phyloP scores from a whole-genome alignment of 2,888 invertebrate genomes.

The Conus canariensis region DNA sequence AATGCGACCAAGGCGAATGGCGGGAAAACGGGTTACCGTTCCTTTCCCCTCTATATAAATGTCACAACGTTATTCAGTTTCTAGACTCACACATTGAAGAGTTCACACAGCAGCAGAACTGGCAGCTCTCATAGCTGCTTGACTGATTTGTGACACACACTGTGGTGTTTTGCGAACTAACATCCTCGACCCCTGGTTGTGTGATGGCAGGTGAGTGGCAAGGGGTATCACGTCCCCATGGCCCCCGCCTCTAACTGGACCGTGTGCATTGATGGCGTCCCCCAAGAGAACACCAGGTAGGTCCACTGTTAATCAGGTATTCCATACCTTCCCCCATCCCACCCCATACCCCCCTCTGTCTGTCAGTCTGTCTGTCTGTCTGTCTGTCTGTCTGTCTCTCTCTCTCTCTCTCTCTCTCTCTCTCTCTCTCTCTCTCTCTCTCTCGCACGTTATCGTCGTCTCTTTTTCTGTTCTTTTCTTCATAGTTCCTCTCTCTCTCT shows the following conservation, averaged over 20 bases:
- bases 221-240: neutral
- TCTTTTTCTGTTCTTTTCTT: slow-evolving; percentile 6
- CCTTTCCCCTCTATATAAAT: no score
- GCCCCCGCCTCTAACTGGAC: neutral
- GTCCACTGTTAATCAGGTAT: neutral
- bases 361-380: neutral
- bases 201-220: neutral
- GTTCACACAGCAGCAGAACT: no score
- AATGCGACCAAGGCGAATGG: no score
- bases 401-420: neutral
- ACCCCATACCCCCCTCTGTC: neutral
- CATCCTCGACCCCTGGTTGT: neutral
- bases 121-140: no score
- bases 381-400: slow-evolving; percentile 16
- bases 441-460: no score
- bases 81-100: no score
- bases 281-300: neutral
- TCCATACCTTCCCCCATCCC: no score
- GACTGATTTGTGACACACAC: no score
- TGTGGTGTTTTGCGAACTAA: no score
- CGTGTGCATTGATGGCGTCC: neutral
- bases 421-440: slow-evolving; percentile 32
- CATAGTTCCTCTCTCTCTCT: no score
- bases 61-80: no score
- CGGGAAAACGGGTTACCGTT: no score